phyloP scores from a whole-genome alignment of 2,113 vertebrate genomes.

The Tragelaphus imberbis region DNA sequence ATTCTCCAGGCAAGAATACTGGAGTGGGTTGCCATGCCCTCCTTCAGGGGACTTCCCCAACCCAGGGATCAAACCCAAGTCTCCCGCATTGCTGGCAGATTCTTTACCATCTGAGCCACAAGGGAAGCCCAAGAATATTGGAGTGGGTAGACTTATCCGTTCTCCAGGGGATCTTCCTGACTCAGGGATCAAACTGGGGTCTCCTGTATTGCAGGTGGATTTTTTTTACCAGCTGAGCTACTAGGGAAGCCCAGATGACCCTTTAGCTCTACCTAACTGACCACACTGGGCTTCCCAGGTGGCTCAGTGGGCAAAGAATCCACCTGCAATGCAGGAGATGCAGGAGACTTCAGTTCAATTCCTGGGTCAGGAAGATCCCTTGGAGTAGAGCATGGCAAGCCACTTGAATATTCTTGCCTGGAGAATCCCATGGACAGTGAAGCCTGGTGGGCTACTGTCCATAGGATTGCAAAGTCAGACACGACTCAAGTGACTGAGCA shows the following conservation, averaged over 20 bases:
- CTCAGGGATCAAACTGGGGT: not conserved
- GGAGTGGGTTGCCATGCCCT: not conserved
- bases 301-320: not conserved
- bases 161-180: not conserved
- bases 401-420: not conserved
- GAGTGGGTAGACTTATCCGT: not conserved
- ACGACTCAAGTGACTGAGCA: not conserved
- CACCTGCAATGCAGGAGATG: not conserved
- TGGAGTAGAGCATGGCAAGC: not conserved
- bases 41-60: not conserved
- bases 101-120: not conserved
- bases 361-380: not conserved
- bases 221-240: not conserved
- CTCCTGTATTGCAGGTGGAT: not conserved
- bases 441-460: not conserved
- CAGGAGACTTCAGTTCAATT: not conserved
- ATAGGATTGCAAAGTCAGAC: not conserved
- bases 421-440: not conserved
- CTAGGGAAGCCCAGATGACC: not conserved
- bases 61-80: not conserved
- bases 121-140: not conserved
- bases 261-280: not conserved
- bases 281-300: not conserved
- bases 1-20: not conserved
- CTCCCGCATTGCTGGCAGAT: not conserved